These are phyloP conservation scores for Umimayanthus kanabou DNA, from an alignment of 92 coral and sea anemone species.

Conservation along the genomic window DNA sequence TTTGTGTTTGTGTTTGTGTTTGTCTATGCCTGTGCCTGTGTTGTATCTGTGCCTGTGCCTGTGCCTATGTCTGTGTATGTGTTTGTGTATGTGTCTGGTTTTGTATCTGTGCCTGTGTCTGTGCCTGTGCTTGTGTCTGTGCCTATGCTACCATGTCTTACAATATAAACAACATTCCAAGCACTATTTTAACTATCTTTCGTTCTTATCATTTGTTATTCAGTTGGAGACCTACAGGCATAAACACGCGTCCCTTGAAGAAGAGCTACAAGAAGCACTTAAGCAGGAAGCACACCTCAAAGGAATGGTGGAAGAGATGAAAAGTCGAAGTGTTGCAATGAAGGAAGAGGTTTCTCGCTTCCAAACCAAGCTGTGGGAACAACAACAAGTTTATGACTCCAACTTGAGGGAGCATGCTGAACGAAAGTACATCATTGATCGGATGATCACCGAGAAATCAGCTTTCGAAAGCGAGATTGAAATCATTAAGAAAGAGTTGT, in stretches of 20 bases:
- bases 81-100: too few species aligned
- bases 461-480: constrained; percentile 56
- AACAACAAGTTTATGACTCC: constrained; percentile 58
- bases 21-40: too few species aligned
- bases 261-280: constrained; percentile 36
- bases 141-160: too few species aligned
- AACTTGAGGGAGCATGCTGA: constrained; percentile 59
- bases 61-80: too few species aligned
- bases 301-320: constrained; percentile 53
- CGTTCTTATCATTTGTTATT: neutral
- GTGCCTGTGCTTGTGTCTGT: too few species aligned
- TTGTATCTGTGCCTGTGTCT: too few species aligned
- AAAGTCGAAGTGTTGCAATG: constrained; percentile 45
- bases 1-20: too few species aligned
- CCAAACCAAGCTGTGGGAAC: constrained; percentile 50
- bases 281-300: constrained; percentile 47
- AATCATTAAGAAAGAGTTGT: constrained; percentile 50
- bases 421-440: constrained; percentile 49
- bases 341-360: constrained; percentile 49
- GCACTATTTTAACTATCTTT: neutral
- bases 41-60: too few species aligned
- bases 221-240: constrained; percentile 25
- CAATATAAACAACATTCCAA: neutral
- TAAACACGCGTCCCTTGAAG: constrained; percentile 31
- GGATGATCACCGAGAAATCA: constrained; percentile 55